phyloP scores from a whole-genome alignment of 2,113 vertebrate genomes.

The Sphyrna mokarran region DNA sequence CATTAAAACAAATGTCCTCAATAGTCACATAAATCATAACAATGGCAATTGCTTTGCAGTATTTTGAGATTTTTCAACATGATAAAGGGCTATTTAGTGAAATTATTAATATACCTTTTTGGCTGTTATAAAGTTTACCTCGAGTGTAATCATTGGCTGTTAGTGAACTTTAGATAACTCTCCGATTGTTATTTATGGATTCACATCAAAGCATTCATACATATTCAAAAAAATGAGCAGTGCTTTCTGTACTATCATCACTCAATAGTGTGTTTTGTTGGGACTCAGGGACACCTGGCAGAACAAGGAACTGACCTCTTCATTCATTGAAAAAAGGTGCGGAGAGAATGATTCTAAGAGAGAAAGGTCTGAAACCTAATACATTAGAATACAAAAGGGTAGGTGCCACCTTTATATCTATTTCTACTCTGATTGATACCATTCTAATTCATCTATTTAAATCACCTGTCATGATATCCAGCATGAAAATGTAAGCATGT shows the following conservation, averaged over 20 bases:
- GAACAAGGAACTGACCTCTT: neutral
- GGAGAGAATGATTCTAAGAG: neutral
- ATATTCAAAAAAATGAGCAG: neutral
- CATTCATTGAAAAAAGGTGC: neutral
- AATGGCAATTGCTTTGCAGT: neutral
- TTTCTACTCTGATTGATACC: neutral
- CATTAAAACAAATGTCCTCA: neutral
- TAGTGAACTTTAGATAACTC: neutral
- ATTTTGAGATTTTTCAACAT: neutral
- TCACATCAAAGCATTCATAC: neutral
- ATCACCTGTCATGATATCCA: neutral
- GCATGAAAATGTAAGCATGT: neutral
- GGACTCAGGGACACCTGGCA: neutral
- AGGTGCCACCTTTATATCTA: neutral
- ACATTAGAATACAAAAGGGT: neutral
- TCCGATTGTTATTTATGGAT: neutral
- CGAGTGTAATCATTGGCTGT: neutral
- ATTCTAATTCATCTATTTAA: neutral
- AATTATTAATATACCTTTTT: neutral
- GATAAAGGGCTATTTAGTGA: neutral
- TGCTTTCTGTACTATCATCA: neutral
- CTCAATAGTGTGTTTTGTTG: neutral
- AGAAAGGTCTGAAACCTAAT: neutral
- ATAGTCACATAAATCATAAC: neutral
- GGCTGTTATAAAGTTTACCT: neutral